A percentile compares a stretch with the other conserved stretches of the same genome.
These are phyloP conservation scores for Myathropa florea DNA, from an alignment of 2,888 invertebrate species.

Conservation along the genomic window DNA sequence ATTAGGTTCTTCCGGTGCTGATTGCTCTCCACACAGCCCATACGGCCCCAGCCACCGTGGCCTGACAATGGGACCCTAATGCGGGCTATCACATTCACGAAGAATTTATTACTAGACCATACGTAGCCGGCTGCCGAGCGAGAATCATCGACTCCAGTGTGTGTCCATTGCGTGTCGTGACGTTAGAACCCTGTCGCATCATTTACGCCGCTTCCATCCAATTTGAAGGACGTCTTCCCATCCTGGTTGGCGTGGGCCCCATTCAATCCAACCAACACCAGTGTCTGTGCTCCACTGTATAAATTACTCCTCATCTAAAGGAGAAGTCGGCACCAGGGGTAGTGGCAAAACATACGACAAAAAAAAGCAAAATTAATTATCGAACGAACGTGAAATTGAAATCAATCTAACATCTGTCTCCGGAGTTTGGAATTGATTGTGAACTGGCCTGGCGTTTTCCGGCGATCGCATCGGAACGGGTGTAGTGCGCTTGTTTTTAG, in stretches of 20 bases:
- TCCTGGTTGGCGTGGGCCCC: background rate
- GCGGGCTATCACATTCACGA: conserved; percentile 7
- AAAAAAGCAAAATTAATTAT: conserved; percentile 14
- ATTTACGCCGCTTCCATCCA: background rate
- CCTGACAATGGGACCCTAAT: conserved; percentile 33
- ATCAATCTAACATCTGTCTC: conserved; percentile 47
- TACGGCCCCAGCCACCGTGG: background rate
- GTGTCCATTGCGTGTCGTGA: background rate
- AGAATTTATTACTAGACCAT: background rate
- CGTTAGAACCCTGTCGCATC: background rate
- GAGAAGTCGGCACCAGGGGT: background rate
- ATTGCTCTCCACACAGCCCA: conserved; percentile 2
- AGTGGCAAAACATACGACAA: background rate
- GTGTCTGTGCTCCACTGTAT: too few relatives aligned
- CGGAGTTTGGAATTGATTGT: conserved; percentile 18
- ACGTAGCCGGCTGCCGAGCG: background rate
- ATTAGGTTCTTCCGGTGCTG: conserved; percentile 46
- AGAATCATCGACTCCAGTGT: background rate
- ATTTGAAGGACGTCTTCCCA: background rate
- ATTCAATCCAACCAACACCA: too few relatives aligned
- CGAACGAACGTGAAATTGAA: conserved; percentile 42
- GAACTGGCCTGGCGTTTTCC: conserved; percentile 1
- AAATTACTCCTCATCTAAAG: background rate
- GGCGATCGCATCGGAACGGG: background rate
- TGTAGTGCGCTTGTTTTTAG: background rate